Base-by-base conservation (phyloP, 2,888 invertebrate genomes). In the Bellardia pandia region DNA sequence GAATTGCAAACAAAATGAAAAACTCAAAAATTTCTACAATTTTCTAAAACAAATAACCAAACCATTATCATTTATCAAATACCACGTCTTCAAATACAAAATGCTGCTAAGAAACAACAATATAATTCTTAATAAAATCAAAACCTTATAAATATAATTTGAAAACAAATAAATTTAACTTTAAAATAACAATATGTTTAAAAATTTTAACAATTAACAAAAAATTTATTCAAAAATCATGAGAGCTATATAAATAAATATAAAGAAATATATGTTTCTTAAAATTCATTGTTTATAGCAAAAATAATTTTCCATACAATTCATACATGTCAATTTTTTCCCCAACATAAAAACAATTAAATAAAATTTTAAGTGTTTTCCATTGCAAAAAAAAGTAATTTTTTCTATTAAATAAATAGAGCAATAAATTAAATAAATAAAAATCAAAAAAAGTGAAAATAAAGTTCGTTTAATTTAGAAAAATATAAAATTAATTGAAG, bases 361-460 rank as follows among this genome's bases (percentile, higher is more conserved):
- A 76, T 76, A 66, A 56, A 56, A 58, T 16, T 11, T n/a, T 30
- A 45, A 68, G 53, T 66, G 51, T 75, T 62, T 53, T 40, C 8
- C 45, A 45, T 45, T 45, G 3, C 2, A 30, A 23, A 3, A 42
- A 60, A 16, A 64, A 76, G 40, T 45, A n/a, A 37, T 51, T 75
- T 37, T 51, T 40, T 60, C 8, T 11, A 11, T 8, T 37, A 37
- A n/a, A n/a, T n/a, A n/a, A 51, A 76, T 53, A 76, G 37, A 37
- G 33, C 9, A 37, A 45, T 74, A 30, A 58, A 62, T 48, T 51
- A 66, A 76, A 33, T 53, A 64, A 30, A 30, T 58, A 60, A 53
- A 75, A 16, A 75, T 62, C 3, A 56, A 7, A 53, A 64, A 66
- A 66, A 56, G 16, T 16, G 16, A 13, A 37, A 62, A 51, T 23